Conservation (phyloP, 1,140 invertebrate genomes). For the Nomia melanderi region DNA sequence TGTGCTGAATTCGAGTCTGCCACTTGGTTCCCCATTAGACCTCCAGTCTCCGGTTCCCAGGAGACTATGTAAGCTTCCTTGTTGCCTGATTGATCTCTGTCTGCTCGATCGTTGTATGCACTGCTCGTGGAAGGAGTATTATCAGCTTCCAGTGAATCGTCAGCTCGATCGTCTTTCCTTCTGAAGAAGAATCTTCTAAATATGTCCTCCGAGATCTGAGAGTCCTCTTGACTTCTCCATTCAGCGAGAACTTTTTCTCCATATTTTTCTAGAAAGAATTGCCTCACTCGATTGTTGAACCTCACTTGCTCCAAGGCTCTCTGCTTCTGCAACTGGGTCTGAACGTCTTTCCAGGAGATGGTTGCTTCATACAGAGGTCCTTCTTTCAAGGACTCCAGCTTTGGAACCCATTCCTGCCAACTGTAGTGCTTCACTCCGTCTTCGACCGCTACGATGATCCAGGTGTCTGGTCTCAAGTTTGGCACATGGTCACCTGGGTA, state of each 20-base stretch:
- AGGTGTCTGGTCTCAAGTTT: constrained; percentile 66
- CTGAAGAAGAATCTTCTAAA: constrained; percentile 76
- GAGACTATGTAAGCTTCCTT: constrained; percentile 75
- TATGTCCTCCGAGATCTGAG: constrained; percentile 71
- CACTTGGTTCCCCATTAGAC: constrained; percentile 78
- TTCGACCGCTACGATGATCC: constrained; percentile 74
- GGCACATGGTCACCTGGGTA: constrained; percentile 67
- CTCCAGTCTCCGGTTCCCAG: constrained; percentile 77
- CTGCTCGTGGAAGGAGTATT: constrained; percentile 63
- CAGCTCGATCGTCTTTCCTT: constrained; percentile 60
- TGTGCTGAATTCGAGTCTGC: constrained; percentile 75
- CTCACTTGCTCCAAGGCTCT: constrained; percentile 70
- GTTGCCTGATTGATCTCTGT: constrained; percentile 18
- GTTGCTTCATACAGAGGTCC: constrained; percentile 75
- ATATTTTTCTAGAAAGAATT: constrained; percentile 75
- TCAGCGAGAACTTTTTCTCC: constrained; percentile 74
- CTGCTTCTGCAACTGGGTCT: constrained; percentile 68
- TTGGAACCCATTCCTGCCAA: constrained; percentile 77
- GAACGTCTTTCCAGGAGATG: constrained; percentile 74
- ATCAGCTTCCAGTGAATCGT: constrained; percentile 60
- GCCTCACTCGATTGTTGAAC: constrained; percentile 73
- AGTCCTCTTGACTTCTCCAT: constrained; percentile 70
- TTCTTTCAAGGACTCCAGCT: constrained; percentile 71
- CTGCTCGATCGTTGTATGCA: constrained; percentile 48
- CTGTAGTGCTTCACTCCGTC: constrained; percentile 75